Percentiles rank a stretch among this genome's conserved stretches.
These are phyloP conservation scores for Molossus alvarezi DNA, from an alignment of 2,797 vertebrate genomes.

Conservation along the genomic window DNA sequence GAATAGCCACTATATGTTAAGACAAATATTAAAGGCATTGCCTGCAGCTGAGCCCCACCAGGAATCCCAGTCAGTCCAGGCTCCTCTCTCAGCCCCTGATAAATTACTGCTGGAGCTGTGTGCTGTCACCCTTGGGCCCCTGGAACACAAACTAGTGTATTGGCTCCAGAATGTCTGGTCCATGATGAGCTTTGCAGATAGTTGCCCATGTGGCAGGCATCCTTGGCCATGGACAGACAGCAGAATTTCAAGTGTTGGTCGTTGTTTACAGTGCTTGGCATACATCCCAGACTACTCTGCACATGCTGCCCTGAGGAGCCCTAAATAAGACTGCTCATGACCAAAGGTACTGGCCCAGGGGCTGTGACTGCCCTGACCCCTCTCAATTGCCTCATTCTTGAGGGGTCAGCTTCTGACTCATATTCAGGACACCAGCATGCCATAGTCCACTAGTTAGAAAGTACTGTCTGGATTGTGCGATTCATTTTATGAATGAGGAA, in stretches of 20 bases:
- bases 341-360: background rate
- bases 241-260: background rate
- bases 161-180: background rate
- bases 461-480: background rate
- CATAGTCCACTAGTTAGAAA: background rate
- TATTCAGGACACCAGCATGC: background rate
- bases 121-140: background rate
- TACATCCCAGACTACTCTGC: background rate
- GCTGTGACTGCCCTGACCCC: background rate
- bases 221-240: background rate
- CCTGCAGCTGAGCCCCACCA: background rate
- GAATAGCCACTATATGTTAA: background rate
- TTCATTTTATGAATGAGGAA: slow-evolving; percentile 48
- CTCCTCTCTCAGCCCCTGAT: background rate
- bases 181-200: background rate
- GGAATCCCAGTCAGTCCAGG: background rate
- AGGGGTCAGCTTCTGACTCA: background rate
- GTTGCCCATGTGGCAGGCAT: background rate
- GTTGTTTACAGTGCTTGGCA: background rate
- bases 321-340: slow-evolving; percentile 18
- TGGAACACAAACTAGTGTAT: background rate
- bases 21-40: background rate
- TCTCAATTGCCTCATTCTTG: background rate
- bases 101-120: background rate
- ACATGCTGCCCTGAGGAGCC: background rate